Percentiles rank a stretch among this genome's conserved stretches.
Evolutionary conservation across 2,888 invertebrate species (phyloP).

Genomic region (Coleophora deauratella): DNA sequence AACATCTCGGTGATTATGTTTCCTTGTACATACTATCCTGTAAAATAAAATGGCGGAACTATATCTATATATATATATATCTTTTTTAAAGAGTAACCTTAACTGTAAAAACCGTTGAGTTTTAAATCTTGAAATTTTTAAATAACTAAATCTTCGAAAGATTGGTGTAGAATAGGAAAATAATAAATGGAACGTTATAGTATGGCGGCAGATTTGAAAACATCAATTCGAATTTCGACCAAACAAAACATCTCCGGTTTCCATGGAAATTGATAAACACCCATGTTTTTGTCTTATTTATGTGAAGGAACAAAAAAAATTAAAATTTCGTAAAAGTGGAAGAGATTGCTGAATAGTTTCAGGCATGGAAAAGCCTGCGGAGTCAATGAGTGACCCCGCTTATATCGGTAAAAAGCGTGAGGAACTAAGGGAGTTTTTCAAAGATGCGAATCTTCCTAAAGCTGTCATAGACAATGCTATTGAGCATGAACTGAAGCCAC

Average conservation of each 20-base stretch:
- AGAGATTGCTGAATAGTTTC: not conserved
- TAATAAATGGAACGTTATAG: not conserved
- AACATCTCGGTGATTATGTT: no score
- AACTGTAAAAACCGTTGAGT: no score
- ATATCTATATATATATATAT: no score
- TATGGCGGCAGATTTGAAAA: constrained; percentile 5
- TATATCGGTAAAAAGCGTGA: constrained; percentile 42
- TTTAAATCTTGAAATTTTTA: no score
- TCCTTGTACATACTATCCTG: no score
- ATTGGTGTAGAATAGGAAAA: no score
- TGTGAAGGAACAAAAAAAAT: constrained; percentile 5
- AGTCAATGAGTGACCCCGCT: constrained; percentile 24
- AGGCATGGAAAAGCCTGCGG: constrained; percentile 31
- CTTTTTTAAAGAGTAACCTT: no score
- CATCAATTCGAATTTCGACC: constrained; percentile 33
- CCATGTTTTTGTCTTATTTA: constrained; percentile 6
- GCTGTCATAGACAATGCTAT: constrained; percentile 44
- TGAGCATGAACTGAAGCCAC: constrained; percentile 53
- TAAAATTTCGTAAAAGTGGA: not conserved
- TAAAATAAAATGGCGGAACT: no score
- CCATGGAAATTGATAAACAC: constrained; percentile 30
- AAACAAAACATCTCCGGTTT: constrained; percentile 27
- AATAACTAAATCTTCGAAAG: no score
- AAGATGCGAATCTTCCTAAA: constrained; percentile 42
- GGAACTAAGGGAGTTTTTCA: constrained; percentile 48